A percentile compares a stretch with the other conserved stretches of the same genome.
phyloP scores from a whole-genome alignment of 2,797 vertebrate genomes.

The Gobio occitaniae region DNA sequence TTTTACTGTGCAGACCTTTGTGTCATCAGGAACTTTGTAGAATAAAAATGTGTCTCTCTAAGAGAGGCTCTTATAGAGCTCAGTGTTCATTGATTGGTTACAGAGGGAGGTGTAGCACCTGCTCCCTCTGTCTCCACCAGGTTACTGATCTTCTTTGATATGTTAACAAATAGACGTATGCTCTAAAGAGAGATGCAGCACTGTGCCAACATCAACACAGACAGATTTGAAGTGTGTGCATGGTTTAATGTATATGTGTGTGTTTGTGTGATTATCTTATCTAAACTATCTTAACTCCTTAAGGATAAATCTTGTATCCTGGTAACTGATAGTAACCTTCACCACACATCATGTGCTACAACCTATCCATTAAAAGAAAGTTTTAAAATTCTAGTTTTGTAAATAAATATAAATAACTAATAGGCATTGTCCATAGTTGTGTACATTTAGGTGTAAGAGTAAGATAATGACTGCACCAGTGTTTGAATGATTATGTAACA shows the following conservation, averaged over 20 bases:
- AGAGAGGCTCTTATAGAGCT: constrained; percentile 40
- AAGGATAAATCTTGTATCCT: background rate
- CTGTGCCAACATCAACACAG: constrained; percentile 22
- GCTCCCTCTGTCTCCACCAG: background rate
- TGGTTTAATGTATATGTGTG: background rate
- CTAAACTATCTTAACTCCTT: no score
- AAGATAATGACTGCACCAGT: background rate
- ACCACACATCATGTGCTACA: background rate
- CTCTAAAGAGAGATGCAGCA: background rate
- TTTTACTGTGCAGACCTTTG: background rate
- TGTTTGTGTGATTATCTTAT: background rate
- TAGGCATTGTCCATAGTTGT: background rate
- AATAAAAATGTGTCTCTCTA: background rate
- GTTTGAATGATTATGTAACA: constrained; percentile 17
- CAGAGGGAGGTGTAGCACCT: constrained; percentile 50
- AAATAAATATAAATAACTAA: no score
- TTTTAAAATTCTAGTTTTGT: no score
- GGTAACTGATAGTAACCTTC: background rate
- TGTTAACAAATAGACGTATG: constrained; percentile 4
- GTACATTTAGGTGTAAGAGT: no score
- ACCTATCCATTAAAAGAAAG: background rate
- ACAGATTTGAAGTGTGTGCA: background rate
- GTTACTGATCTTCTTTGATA: constrained; percentile 8
- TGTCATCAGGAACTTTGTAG: background rate
- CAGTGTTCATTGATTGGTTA: constrained; percentile 49